These are phyloP conservation scores for Boleophthalmus pectinirostris DNA, from an alignment of 2,113 vertebrate species.

Conservation along the genomic window DNA sequence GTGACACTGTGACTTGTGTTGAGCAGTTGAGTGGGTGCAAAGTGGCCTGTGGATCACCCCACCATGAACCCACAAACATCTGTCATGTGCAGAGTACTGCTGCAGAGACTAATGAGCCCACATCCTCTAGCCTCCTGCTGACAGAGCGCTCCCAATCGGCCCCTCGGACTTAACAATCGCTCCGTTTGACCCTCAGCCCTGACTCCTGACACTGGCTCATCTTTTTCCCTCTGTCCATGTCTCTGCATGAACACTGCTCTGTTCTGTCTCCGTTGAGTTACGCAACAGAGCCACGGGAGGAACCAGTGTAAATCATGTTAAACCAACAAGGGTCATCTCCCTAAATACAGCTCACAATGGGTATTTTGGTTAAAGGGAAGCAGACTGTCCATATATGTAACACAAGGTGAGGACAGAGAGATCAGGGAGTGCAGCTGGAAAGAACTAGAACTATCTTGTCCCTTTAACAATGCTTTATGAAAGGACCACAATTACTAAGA, in stretches of 20 bases:
- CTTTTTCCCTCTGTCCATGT: constrained; percentile 18
- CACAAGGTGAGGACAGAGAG: not conserved
- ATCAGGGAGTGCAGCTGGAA: not conserved
- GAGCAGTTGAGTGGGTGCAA: not conserved
- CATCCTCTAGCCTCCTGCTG: constrained; percentile 64
- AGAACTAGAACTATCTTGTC: too few species aligned
- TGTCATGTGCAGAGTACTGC: constrained; percentile 45
- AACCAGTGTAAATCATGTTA: not conserved
- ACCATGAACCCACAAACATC: constrained; percentile 39
- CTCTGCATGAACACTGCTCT: not conserved
- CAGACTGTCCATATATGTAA: not conserved
- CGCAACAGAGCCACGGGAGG: not conserved
- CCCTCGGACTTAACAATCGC: constrained; percentile 45
- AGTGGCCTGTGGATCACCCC: constrained; percentile 26
- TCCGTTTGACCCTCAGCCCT: constrained; percentile 46
- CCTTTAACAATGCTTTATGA: not conserved
- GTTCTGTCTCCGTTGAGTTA: constrained; percentile 15
- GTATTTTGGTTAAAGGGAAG: not conserved
- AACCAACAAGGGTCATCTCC: not conserved
- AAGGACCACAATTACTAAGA: not conserved
- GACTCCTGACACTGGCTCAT: constrained; percentile 30
- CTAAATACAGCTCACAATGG: not conserved
- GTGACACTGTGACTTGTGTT: not conserved
- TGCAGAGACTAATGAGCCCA: constrained; percentile 50
- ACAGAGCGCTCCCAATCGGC: constrained; percentile 28